Evolutionary conservation across 2,113 vertebrate genomes (phyloP).

Genomic region (Collichthys lucidus): DNA sequence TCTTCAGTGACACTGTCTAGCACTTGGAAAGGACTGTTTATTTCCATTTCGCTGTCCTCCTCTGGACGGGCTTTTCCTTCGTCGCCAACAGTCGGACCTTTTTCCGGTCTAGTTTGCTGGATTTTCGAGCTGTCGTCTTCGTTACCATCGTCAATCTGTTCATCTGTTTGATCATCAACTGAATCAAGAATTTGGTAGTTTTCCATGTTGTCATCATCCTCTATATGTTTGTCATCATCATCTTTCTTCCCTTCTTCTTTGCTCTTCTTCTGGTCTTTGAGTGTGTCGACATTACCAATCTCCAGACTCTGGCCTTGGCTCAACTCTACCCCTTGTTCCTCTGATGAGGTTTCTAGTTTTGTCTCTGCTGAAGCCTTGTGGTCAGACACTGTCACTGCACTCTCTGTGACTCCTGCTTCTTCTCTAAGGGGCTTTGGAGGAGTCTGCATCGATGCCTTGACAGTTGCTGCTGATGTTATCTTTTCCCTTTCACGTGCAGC

Average conservation of each 20-base stretch:
- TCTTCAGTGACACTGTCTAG: no score
- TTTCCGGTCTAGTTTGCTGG: background rate
- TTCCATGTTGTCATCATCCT: no score
- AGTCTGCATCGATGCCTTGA: background rate
- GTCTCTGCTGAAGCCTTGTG: constrained; percentile 51
- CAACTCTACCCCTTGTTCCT: background rate
- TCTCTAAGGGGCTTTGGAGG: background rate
- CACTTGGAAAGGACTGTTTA: no score
- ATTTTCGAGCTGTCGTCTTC: background rate
- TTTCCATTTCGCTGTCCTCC: no score
- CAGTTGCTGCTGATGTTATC: background rate
- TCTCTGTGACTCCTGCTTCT: background rate
- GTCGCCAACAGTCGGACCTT: background rate
- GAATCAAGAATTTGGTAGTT: no score
- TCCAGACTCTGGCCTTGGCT: background rate
- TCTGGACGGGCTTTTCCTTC: no score
- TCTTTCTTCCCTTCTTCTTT: no score
- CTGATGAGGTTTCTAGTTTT: constrained; percentile 12
- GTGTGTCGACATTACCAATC: no score
- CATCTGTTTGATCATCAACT: no score
- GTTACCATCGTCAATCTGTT: no score
- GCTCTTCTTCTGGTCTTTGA: no score
- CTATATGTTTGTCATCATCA: no score
- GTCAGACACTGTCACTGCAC: constrained; percentile 13
- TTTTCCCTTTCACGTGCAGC: background rate